These are phyloP conservation scores for Gymnarchus niloticus DNA, from an alignment of 2,113 vertebrate species.

Conservation along the genomic window DNA sequence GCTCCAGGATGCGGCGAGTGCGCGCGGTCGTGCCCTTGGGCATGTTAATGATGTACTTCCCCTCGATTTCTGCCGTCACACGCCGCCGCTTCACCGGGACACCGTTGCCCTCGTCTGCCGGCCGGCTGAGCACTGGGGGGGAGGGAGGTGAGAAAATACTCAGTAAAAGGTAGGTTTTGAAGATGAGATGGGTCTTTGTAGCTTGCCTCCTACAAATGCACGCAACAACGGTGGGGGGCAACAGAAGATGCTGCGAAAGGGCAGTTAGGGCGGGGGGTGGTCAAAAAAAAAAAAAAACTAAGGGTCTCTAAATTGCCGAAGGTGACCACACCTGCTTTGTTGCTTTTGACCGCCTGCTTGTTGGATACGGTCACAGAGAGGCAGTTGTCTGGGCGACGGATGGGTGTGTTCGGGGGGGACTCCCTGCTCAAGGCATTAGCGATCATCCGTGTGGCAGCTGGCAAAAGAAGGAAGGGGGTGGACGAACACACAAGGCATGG, in stretches of 20 bases:
- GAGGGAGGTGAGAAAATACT: neutral
- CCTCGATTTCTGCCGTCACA: slow-evolving; percentile 91
- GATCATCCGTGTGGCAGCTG: slow-evolving; percentile 90
- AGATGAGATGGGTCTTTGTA: neutral
- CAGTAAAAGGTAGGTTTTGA: neutral
- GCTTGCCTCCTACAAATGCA: too few species aligned
- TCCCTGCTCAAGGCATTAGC: slow-evolving; percentile 81
- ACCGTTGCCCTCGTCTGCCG: slow-evolving; percentile 56
- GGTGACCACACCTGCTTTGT: slow-evolving; percentile 66
- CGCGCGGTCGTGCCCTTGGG: slow-evolving; percentile 86
- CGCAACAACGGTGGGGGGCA: too few species aligned
- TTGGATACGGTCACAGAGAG: slow-evolving; percentile 88
- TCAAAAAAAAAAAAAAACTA: neutral
- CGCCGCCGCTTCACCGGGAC: slow-evolving; percentile 69
- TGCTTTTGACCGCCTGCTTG: slow-evolving; percentile 63
- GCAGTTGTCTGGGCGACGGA: slow-evolving; percentile 69
- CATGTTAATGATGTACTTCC: slow-evolving; percentile 94
- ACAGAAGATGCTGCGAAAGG: too few species aligned
- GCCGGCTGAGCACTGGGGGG: slow-evolving; percentile 51
- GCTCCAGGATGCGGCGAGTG: slow-evolving; percentile 83
- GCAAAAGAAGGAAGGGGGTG: neutral
- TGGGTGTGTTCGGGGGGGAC: slow-evolving; percentile 72
- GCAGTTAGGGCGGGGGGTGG: too few species aligned
- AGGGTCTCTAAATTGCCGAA: neutral
- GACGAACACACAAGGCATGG: neutral